Evolutionary conservation across 35 echinoderm and acorn worm genomes (phyloP).

Genomic region (Ptychodera flava): DNA sequence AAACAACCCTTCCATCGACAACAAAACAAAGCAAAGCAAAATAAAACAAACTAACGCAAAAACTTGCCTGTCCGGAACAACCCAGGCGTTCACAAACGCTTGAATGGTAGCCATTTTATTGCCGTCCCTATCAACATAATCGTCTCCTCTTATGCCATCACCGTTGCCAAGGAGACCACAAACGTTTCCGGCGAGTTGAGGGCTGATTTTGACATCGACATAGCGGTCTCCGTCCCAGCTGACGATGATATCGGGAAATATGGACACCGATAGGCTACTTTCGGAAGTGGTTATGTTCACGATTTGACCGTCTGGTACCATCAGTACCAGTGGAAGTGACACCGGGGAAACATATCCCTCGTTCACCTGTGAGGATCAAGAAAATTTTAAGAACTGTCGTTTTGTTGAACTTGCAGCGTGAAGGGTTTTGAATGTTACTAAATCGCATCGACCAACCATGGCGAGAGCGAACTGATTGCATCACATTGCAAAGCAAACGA

Average conservation of each 20-base stretch:
- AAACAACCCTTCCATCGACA: neutral
- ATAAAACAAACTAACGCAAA: neutral
- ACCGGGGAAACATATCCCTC: neutral
- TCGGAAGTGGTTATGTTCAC: neutral
- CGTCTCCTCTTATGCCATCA: neutral
- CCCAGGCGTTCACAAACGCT: neutral
- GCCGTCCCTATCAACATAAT: neutral
- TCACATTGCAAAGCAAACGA: no score
- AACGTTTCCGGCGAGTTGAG: neutral
- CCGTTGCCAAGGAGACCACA: neutral
- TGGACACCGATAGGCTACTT: neutral
- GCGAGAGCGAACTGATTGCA: no score
- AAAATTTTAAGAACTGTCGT: neutral
- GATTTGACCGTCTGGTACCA: neutral
- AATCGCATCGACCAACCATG: no score
- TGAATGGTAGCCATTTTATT: neutral
- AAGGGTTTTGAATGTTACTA: neutral
- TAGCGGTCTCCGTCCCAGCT: neutral
- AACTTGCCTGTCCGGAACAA: neutral
- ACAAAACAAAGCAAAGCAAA: no score
- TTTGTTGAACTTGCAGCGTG: neutral
- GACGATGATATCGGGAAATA: neutral
- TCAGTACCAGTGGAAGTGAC: neutral
- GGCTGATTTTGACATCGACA: neutral
- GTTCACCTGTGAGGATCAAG: neutral